Evolutionary conservation across 92 coral and sea anemone species (phyloP), one percentile per base, ranked within the genome.

Genomic region (Zoanthus sansibaricus): DNA sequence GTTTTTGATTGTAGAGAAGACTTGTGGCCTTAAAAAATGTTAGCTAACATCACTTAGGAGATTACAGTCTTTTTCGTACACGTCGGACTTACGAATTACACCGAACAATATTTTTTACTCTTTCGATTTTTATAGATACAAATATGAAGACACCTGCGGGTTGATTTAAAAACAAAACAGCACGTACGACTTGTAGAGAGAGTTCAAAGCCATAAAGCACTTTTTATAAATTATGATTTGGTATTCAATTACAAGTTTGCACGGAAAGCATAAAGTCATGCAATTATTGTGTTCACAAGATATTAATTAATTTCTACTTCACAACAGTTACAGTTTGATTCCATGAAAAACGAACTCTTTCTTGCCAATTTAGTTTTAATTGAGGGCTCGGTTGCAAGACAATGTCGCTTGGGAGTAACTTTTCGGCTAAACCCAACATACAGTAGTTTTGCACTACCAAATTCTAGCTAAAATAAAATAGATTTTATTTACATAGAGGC

Each of bases 181-280:
- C 85, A 51, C 70, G 73, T 46, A 47, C 11, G 75, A 16, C 71
- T 66, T 67, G 46, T 66, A 80, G 75, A 9, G 66, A 66, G 20
- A 59, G 61, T 78, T 79, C 84, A 62, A 79, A 42, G 75, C 47
- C 85, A 46, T 45, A 80, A 44, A 16, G 75, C 45, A 64, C 30
- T 64, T 67, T 79, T 46, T 46, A 21, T 37, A 42, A 48, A 64
- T 67, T 49, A 67, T 67, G 25, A 66, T 67, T 80, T 80, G 67
- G 66, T 46, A 66, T 80, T 42, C 58, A 67, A 80, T 80, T 80
- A 80, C 18, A 42, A 59, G 66, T 80, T 66, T 54, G 67, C 85
- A 46, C 46, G 59, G 46, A 66, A 67, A 64, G 61, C 75, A 20
- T 21, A 46, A 80, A 66, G 73, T 67, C 48, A 33, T 51, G 18